phyloP scores from a whole-genome alignment of 2,797 vertebrate species.

The Bucorvus abyssinicus region DNA sequence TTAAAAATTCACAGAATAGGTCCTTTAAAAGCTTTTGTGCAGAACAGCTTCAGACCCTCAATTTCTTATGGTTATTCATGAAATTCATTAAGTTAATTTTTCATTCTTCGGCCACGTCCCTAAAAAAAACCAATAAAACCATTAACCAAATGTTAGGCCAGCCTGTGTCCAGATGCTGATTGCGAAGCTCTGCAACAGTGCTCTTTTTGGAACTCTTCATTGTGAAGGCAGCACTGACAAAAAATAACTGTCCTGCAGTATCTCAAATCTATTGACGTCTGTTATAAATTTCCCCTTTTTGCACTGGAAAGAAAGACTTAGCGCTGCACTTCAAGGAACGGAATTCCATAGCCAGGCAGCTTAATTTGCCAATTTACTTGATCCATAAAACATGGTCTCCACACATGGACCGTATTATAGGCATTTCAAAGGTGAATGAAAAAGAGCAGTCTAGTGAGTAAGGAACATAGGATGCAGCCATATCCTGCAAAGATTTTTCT shows the following conservation, averaged over 20 bases:
- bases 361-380: conserved; percentile 47
- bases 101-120: neutral
- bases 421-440: conserved; percentile 27
- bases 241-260: conserved; percentile 29
- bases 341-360: conserved; percentile 27
- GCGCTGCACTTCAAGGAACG: conserved; percentile 37
- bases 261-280: conserved; percentile 11
- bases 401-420: conserved; percentile 44
- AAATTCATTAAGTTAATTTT: conserved; percentile 4
- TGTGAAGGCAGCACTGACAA: conserved; percentile 61
- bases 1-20: neutral
- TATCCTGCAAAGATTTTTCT: neutral
- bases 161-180: neutral
- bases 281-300: conserved; percentile 60
- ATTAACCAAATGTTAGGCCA: neutral
- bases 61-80: neutral
- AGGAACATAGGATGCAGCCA: neutral
- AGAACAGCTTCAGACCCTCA: neutral
- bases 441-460: neutral
- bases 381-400: conserved; percentile 46
- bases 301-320: neutral
- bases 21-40: neutral
- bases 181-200: conserved; percentile 39
- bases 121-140: neutral
- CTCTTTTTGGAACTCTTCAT: conserved; percentile 46